Evolutionary conservation across 2,888 invertebrate genomes (phyloP).

Genomic region (Archips crataeganus): DNA sequence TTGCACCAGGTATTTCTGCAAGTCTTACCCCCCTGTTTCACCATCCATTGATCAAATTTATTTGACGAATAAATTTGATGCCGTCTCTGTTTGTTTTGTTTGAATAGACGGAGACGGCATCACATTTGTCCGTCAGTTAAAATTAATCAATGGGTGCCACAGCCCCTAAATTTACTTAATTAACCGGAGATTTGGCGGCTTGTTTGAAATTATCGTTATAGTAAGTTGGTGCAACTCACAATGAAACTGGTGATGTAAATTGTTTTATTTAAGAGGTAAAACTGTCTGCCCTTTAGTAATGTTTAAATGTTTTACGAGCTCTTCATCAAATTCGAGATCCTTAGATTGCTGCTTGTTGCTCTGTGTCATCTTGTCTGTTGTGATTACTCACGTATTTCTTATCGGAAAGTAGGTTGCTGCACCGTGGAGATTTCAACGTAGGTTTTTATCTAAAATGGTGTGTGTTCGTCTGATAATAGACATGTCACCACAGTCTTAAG

Average conservation of each 20-base stretch:
- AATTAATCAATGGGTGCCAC: too few relatives aligned
- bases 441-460: conserved; percentile 3
- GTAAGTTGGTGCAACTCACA: too few relatives aligned
- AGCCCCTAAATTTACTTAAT: too few relatives aligned
- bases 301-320: neutral
- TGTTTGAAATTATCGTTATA: too few relatives aligned
- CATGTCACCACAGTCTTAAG: neutral
- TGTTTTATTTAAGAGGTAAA: neutral
- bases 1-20: too few relatives aligned
- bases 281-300: neutral
- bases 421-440: conserved; percentile 11
- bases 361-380: neutral
- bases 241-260: neutral
- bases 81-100: too few relatives aligned
- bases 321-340: neutral
- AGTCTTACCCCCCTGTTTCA: too few relatives aligned
- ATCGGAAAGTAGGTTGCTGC: neutral
- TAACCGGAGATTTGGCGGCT: too few relatives aligned
- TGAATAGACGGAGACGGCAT: too few relatives aligned
- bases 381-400: conserved; percentile 6
- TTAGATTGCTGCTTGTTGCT: neutral
- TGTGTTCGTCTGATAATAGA: conserved; percentile 9
- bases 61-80: too few relatives aligned
- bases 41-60: too few relatives aligned
- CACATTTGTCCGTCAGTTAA: too few relatives aligned